Evolutionary conservation across 92 coral and sea anemone genomes (phyloP), one percentile per base, ranked within the genome.

Genomic region (Actinernus sp.): DNA sequence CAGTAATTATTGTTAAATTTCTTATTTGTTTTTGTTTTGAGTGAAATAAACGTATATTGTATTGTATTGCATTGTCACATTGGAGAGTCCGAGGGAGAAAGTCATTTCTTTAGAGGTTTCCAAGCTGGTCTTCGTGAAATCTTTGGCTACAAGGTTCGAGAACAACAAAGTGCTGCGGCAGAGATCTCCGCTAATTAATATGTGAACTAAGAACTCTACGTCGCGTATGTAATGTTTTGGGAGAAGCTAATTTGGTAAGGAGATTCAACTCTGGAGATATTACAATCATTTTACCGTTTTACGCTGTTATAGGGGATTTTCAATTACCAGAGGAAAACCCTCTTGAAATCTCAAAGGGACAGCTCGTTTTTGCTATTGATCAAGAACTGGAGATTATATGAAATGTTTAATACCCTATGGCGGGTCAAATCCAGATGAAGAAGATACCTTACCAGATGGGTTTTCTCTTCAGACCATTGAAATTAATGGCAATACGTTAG

Each of bases 381-480:
- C 47, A 65, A 27, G n/a, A n/a, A n/a, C n/a, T n/a, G n/a, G 76
- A 30, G 57, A 44, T n/a, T 12, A 68, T 24, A 68, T 68, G 29
- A 68, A 55, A 68, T 68, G 76, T 31, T 41, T 68, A 22, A 51
- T 68, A 6, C 76, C 76, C 26, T 68, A 68, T 52, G 76, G 76
- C 55, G 76, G 76, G 24, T 68, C 76, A 36, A 39, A 68, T 54
- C 76, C 76, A 25, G 76, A 45, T 23, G 76, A 68, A 20, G 76
- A 68, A 19, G 65, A 68, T 55, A 46, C 38, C 6, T 25, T 65
- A 20, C 73, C 73, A 10, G 74, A 67, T 25, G 63, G 63, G 1
- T 67, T 45, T 38, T 49, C 63, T 3, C 38, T 31, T n/a, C 74
- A 38, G 36, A 22, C 63, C 16, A 67, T 67, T 33, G 63, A 67